Evolutionary conservation across 2,797 vertebrate genomes (phyloP), one percentile per base, ranked within the genome.

Genomic region (Odontamblyopus rebecca): DNA sequence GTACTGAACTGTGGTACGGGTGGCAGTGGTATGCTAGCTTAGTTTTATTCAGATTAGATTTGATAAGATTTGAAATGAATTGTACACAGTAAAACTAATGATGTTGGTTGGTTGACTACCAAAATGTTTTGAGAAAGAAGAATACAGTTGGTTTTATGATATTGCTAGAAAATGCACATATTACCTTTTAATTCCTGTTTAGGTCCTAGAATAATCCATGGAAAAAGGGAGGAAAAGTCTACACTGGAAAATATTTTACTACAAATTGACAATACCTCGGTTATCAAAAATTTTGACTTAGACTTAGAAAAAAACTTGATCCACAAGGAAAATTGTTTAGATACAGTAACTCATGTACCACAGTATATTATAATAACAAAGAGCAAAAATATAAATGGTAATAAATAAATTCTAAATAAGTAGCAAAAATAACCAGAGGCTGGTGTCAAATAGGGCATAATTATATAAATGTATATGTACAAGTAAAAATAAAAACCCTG

Each of bases 51-150:
- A 7, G 13, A 60, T 29, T 15, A 16, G 12, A 60, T 60, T 60
- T 60, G 57, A 60, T 30, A 15, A 30, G 57, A 16, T 30, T 60
- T 60, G 27, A 15, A 18, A 30, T 6, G 13, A 60, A 60, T 16
- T 16, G 6, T 54, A 54, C 16, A 11, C 15, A 6, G 13, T 6
- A 29, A 30, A 60, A 60, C 26, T 59, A 26, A 59, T 27, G 57
- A 59, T 27, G 26, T 1, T 26, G 56, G 23, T 13, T 57, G 26
- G 26, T 18, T 53, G 4, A 53, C 51, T 18, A 54, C 6, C 5
- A 5, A 54, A 27, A 57, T 23, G 18, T 53, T 53, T 53, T n/a
- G n/a, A 57, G 30, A 53, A 76, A 73, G 71, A 44, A 4, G 38
- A 62, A 62, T 62, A 32, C 18, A 9, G 29, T n/a, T 19, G 18